A percentile compares a stretch with the other conserved stretches of the same genome.
Conservation (phyloP, 2,797 vertebrate genomes). For the Catharus ustulatus region DNA sequence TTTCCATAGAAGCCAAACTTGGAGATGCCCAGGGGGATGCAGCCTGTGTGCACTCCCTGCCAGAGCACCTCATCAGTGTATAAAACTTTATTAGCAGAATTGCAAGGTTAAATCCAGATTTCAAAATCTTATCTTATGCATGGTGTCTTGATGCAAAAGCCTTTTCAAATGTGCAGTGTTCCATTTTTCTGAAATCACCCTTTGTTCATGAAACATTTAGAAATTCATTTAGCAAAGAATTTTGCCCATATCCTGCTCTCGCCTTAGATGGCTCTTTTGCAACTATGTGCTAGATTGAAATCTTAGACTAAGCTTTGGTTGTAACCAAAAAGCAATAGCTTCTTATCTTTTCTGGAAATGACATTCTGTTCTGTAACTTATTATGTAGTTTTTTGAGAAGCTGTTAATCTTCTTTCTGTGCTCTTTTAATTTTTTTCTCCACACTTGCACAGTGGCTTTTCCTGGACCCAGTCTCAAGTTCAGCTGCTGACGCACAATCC, state of each 20-base stretch:
- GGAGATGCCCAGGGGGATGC: neutral
- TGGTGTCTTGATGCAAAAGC: neutral
- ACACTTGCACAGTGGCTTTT: neutral
- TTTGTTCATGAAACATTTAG: neutral
- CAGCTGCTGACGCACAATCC: neutral
- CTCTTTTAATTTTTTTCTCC: neutral
- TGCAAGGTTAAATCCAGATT: neutral
- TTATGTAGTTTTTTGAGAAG: neutral
- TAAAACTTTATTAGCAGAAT: neutral
- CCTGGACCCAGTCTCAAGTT: neutral
- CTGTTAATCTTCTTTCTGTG: neutral
- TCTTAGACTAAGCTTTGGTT: neutral
- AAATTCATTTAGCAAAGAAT: neutral
- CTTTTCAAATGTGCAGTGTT: neutral
- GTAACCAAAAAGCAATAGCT: constrained; percentile 27
- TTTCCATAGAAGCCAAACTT: neutral
- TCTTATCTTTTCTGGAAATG: constrained; percentile 53
- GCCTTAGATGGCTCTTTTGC: constrained; percentile 1
- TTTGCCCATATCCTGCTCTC: neutral
- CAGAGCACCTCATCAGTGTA: neutral
- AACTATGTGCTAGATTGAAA: neutral
- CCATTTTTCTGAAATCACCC: neutral
- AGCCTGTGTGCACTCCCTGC: rapidly evolving
- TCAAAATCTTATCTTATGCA: neutral
- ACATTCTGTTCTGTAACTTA: neutral